These are phyloP conservation scores for Sialia sialis DNA, from an alignment of 2,113 vertebrate genomes.

Conservation along the genomic window DNA sequence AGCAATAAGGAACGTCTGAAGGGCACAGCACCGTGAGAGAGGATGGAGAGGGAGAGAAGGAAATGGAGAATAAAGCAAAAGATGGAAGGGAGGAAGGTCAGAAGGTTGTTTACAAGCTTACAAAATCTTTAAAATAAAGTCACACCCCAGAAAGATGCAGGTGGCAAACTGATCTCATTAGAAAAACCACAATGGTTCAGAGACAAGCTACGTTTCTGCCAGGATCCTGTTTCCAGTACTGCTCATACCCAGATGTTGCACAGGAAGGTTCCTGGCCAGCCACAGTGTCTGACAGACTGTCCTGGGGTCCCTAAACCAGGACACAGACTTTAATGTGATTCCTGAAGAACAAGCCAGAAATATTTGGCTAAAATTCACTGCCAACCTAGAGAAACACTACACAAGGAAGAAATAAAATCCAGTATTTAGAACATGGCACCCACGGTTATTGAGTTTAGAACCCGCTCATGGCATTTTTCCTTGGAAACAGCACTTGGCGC, in stretches of 20 bases:
- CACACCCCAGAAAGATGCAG: background rate
- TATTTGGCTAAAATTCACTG: background rate
- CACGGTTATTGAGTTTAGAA: background rate
- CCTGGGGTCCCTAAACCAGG: too few relatives aligned
- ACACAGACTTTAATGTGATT: background rate
- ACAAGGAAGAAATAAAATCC: background rate
- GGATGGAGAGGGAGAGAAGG: slow-evolving; percentile 15
- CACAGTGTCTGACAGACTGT: background rate
- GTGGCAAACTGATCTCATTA: slow-evolving; percentile 32
- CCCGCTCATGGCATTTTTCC: background rate
- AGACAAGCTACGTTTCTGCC: background rate
- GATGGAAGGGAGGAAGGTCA: slow-evolving; percentile 47
- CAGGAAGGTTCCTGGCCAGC: background rate
- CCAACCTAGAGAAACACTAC: background rate
- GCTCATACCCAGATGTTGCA: background rate
- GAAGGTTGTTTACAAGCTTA: slow-evolving; percentile 3
- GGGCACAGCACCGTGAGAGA: background rate
- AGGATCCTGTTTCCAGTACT: slow-evolving; percentile 10
- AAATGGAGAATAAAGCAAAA: slow-evolving; percentile 31
- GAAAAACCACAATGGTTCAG: slow-evolving; percentile 13
- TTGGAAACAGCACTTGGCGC: background rate
- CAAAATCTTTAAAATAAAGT: slow-evolving; percentile 31
- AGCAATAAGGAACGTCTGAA: background rate
- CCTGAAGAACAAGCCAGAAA: background rate
- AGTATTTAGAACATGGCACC: background rate